Conservation (phyloP, 2,797 vertebrate genomes). For the Lacerta viridis region DNA sequence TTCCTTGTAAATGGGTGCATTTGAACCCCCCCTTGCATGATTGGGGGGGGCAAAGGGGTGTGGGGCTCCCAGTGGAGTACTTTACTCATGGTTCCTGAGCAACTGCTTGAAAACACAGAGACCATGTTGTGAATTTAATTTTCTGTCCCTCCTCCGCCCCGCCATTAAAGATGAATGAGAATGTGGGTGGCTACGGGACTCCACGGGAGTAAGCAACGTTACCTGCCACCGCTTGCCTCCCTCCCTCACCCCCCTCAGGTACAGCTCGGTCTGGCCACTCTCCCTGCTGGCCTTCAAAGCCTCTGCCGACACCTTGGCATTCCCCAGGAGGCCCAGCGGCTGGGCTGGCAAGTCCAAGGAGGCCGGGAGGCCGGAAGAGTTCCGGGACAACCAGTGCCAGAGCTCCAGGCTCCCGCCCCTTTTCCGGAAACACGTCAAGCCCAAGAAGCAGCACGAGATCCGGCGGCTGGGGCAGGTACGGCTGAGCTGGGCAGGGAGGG, state of each 20-base stretch:
- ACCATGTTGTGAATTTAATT: too few species aligned
- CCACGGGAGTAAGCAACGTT: neutral
- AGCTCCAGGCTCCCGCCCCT: conserved; percentile 87
- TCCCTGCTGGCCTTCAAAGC: conserved; percentile 90
- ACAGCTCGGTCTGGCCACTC: conserved; percentile 89
- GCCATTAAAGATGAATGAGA: too few species aligned
- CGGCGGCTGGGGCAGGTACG: conserved; percentile 84
- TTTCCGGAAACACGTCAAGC: conserved; percentile 93
- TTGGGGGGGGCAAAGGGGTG: too few species aligned
- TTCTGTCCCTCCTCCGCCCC: too few species aligned
- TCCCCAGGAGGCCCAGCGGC: conserved; percentile 77
- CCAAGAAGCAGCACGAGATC: conserved; percentile 97
- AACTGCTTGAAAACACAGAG: too few species aligned
- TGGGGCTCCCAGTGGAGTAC: too few species aligned
- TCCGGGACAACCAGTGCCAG: conserved; percentile 87
- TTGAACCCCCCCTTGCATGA: too few species aligned
- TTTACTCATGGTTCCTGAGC: too few species aligned
- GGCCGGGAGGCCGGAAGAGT: conserved; percentile 79
- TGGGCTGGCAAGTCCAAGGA: neutral
- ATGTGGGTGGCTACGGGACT: fast-evolving
- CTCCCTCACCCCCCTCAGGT: conserved; percentile 74
- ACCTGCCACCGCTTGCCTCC: neutral
- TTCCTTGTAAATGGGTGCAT: too few species aligned
- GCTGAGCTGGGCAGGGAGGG: neutral
- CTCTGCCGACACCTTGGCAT: conserved; percentile 84